Percentiles rank a stretch among this genome's conserved stretches.
These are phyloP conservation scores for Notamacropus eugenii DNA, from an alignment of 2,797 vertebrate species.

Conservation along the genomic window DNA sequence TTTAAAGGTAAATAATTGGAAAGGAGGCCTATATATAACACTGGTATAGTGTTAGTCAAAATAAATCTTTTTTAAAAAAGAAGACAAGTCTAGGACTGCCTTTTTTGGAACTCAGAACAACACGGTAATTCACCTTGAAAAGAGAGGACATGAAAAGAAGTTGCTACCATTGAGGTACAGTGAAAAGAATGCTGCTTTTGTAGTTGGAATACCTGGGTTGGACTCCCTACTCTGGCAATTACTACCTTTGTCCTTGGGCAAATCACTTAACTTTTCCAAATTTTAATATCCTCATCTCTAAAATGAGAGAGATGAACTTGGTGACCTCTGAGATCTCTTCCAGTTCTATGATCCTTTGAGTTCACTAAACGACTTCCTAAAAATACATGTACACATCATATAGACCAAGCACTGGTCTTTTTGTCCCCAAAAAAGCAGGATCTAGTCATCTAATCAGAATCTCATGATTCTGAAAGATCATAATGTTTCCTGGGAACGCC, in stretches of 20 bases:
- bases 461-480: neutral
- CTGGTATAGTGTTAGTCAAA: neutral
- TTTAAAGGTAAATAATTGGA: neutral
- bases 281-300: neutral
- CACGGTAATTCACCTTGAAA: neutral
- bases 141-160: neutral
- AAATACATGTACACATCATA: neutral
- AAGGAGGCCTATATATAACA: neutral
- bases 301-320: neutral
- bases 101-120: neutral
- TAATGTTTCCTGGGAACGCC: neutral
- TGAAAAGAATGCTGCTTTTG: neutral
- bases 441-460: neutral
- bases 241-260: neutral
- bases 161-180: neutral
- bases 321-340: neutral
- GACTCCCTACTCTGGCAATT: neutral
- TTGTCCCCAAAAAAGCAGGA: neutral
- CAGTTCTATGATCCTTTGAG: too few species aligned
- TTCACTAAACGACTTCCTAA: neutral
- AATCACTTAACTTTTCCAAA: neutral
- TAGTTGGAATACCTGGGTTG: neutral
- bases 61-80: neutral
- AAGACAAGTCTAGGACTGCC: neutral
- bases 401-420: neutral